Evolutionary conservation across 2,888 invertebrate species (phyloP).

Genomic region (Serrognathus titanus): DNA sequence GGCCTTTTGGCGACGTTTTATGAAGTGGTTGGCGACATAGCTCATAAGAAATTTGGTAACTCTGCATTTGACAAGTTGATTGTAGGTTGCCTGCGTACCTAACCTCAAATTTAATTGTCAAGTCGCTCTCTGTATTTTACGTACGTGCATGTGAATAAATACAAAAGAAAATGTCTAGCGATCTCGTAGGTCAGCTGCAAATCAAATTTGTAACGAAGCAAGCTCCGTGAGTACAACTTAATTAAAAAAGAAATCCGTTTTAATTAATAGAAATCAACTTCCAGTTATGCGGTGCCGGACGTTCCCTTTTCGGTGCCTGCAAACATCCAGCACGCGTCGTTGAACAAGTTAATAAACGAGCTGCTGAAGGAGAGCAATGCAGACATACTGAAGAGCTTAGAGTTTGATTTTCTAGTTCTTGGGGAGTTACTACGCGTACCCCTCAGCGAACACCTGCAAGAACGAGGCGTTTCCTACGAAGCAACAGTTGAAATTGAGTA

Average conservation of each 20-base stretch:
- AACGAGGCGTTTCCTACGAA: constrained; percentile 76
- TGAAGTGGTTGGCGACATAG: too few relatives aligned
- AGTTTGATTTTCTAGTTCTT: constrained; percentile 85
- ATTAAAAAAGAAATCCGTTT: not conserved
- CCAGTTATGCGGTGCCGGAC: constrained; percentile 84
- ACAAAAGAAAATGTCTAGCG: constrained; percentile 5
- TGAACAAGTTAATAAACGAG: constrained; percentile 78
- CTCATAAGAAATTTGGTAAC: too few relatives aligned
- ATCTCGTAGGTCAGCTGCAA: constrained; percentile 61
- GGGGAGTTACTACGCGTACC: constrained; percentile 76
- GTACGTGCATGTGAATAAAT: too few relatives aligned
- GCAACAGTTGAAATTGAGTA: constrained; percentile 87
- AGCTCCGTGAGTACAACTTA: constrained; percentile 61
- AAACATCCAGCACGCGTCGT: constrained; percentile 62
- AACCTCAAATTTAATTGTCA: too few relatives aligned
- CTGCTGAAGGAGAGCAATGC: constrained; percentile 62
- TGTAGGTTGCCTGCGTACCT: too few relatives aligned
- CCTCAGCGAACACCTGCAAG: constrained; percentile 71
- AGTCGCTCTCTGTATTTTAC: too few relatives aligned
- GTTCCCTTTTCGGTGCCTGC: constrained; percentile 79
- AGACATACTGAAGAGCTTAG: constrained; percentile 48
- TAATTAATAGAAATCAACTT: constrained; percentile 24
- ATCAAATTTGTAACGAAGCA: constrained; percentile 78
- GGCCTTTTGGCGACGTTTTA: too few relatives aligned
- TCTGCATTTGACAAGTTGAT: too few relatives aligned